Evolutionary conservation across 1,140 invertebrate genomes (phyloP), one percentile per base, ranked within the genome.

Genomic region (Anastrepha obliqua): DNA sequence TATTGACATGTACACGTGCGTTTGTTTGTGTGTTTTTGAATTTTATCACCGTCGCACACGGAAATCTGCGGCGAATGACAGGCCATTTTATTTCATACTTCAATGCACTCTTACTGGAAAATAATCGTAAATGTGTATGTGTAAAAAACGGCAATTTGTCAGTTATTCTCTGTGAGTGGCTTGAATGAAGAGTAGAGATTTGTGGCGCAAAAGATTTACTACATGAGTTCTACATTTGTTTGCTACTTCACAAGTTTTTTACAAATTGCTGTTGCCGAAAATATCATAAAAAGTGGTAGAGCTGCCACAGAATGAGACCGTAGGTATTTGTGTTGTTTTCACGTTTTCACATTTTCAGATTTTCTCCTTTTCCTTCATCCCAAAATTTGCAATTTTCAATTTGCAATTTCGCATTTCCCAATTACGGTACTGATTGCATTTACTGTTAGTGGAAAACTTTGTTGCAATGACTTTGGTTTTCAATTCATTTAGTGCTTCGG

Each of bases 51-150:
- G 47, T 58, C n/a, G 47, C 20, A 81, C n/a, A 11, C 74, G n/a
- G n/a, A 55, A 81, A 58, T 81, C 74, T 81, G 74, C 20, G 74
- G 4, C 74, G 44, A 81, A 81, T 29, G 74, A 29, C 74, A 55
- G 74, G 20, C 74, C 74, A 81, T 81, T 81, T 81, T 55, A 81
- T 81, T 81, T 81, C 47, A 81, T 55, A 17, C 51, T n/a, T 81
- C 74, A 81, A 51, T 81, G 51, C 47, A 55, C 51, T 81, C 42
- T 29, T 29, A 81, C 42, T 81, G n/a, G 11, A 7, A 81, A 81
- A 55, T 81, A 81, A 81, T 55, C 17, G n/a, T 3, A 29, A 20
- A 81, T 55, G n/a, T 55, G 74, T 29, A n/a, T 20, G 74, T 78
- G 15, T 78, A 15, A 20, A 9, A 39, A 62, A 11, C 0, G 0